These are phyloP conservation scores for Octopus sinensis DNA, from an alignment of 1,140 invertebrate genomes.

Conservation along the genomic window DNA sequence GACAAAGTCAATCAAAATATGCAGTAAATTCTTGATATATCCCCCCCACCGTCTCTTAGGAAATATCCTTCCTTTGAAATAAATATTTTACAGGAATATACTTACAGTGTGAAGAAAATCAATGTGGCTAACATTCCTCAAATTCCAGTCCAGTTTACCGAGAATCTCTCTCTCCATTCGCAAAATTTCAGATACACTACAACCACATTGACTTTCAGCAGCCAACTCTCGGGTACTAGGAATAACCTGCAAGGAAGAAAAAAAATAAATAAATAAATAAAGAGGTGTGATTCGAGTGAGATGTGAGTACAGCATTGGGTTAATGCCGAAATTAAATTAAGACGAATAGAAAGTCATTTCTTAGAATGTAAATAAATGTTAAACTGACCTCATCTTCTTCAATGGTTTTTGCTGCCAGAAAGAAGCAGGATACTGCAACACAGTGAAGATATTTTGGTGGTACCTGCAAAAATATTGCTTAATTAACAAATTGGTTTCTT, in stretches of 20 bases:
- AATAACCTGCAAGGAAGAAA: slow-evolving; percentile 43
- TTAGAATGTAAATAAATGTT: neutral
- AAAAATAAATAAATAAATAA: neutral
- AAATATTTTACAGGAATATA: slow-evolving; percentile 12
- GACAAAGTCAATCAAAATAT: too few relatives aligned
- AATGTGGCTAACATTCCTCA: slow-evolving; percentile 47
- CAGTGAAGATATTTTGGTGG: slow-evolving; percentile 55
- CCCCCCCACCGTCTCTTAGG: too few relatives aligned
- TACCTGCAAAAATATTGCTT: slow-evolving; percentile 40
- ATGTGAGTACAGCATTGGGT: too few relatives aligned
- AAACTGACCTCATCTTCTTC: slow-evolving; percentile 57
- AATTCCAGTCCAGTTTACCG: slow-evolving; percentile 53
- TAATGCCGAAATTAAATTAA: neutral
- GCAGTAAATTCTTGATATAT: too few relatives aligned
- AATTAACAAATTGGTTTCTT: too few relatives aligned
- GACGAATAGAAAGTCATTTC: neutral
- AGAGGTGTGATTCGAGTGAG: too few relatives aligned
- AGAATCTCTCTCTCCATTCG: slow-evolving; percentile 57
- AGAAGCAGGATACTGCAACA: slow-evolving; percentile 53
- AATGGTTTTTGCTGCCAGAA: slow-evolving; percentile 56
- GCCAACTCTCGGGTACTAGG: slow-evolving; percentile 53
- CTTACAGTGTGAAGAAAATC: slow-evolving; percentile 57
- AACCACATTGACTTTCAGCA: slow-evolving; percentile 50
- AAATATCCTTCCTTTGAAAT: too few relatives aligned
- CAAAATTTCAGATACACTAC: slow-evolving; percentile 53